Percentiles rank a stretch among this genome's conserved stretches.
These are phyloP conservation scores for Diadema setosum DNA, from an alignment of 35 echinoderm and acorn worm species.

Conservation along the genomic window DNA sequence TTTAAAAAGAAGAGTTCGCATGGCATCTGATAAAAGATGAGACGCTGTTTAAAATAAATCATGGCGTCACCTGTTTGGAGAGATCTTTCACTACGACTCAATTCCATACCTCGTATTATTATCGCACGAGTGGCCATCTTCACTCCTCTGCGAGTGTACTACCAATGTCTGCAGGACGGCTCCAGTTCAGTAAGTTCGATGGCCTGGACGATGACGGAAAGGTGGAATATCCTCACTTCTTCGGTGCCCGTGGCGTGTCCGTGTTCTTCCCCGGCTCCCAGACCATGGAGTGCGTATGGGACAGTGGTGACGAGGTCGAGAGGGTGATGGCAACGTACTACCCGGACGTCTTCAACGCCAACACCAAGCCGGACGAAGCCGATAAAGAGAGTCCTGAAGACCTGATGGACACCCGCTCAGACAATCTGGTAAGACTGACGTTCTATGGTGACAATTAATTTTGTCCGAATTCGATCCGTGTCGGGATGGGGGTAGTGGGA, in stretches of 20 bases:
- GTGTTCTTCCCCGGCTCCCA: conserved; percentile 2
- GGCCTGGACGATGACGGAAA: conserved; percentile 25
- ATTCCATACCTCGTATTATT: too few relatives aligned
- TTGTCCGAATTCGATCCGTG: too few relatives aligned
- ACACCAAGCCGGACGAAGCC: conserved; percentile 46
- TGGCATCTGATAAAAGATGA: too few relatives aligned
- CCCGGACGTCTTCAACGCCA: conserved; percentile 71
- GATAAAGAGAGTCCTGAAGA: conserved; percentile 49
- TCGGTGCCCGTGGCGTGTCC: conserved; percentile 40
- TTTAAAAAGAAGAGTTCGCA: too few relatives aligned
- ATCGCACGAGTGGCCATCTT: too few relatives aligned
- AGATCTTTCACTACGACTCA: background rate
- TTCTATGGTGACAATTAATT: too few relatives aligned
- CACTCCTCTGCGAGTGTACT: too few relatives aligned
- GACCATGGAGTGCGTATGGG: conserved; percentile 31
- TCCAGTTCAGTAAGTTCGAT: conserved; percentile 40
- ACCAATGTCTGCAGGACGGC: conserved; percentile 38
- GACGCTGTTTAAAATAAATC: too few relatives aligned
- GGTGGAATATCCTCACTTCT: conserved; percentile 8
- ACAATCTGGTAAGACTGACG: conserved; percentile 67
- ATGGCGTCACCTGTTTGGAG: background rate
- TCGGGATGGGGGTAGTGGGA: too few relatives aligned
- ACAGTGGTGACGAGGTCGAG: conserved; percentile 86
- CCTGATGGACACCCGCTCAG: conserved; percentile 57
- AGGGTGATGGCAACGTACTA: conserved; percentile 28